These are phyloP conservation scores for Spondyliosoma cantharus DNA, from an alignment of 2,797 vertebrate genomes.

Conservation along the genomic window DNA sequence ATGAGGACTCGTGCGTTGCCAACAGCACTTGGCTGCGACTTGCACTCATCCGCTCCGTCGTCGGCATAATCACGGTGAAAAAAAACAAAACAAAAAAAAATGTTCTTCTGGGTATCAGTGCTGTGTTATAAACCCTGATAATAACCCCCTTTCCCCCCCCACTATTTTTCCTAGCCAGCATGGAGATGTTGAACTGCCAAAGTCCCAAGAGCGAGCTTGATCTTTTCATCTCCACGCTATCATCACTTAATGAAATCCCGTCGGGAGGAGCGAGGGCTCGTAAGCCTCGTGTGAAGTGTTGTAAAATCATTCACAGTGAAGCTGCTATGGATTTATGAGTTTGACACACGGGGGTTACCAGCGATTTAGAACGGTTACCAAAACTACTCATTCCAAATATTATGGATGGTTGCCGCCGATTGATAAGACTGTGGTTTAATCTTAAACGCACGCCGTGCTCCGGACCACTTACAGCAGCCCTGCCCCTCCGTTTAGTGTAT, in stretches of 20 bases:
- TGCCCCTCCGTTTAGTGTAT: too few species aligned
- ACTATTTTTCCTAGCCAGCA: conserved; percentile 34
- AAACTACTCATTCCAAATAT: background rate
- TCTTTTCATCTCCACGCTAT: conserved; percentile 61
- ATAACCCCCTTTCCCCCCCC: conserved; percentile 22
- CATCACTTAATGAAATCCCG: conserved; percentile 62
- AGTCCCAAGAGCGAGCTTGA: conserved; percentile 56
- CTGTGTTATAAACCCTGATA: conserved; percentile 49
- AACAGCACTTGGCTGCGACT: conserved; percentile 62
- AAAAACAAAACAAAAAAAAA: conserved; percentile 7
- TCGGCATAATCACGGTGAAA: conserved; percentile 32
- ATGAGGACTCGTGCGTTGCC: conserved; percentile 46
- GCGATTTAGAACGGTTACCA: conserved; percentile 14
- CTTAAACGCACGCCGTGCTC: too few species aligned
- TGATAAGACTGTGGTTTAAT: too few species aligned
- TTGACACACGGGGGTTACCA: conserved; percentile 18
- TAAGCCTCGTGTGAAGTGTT: conserved; percentile 39
- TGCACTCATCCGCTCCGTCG: conserved; percentile 25
- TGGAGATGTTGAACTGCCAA: conserved; percentile 34
- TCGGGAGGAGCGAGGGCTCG: conserved; percentile 32
- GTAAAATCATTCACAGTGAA: conserved; percentile 17
- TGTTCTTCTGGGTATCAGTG: conserved; percentile 37
- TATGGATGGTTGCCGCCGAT: background rate
- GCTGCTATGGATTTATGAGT: conserved; percentile 33
- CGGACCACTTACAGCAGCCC: too few species aligned